Percentiles rank a stretch among this genome's conserved stretches.
These are phyloP conservation scores for Capreolus pygargus DNA, from an alignment of 2,113 vertebrate species.

Conservation along the genomic window DNA sequence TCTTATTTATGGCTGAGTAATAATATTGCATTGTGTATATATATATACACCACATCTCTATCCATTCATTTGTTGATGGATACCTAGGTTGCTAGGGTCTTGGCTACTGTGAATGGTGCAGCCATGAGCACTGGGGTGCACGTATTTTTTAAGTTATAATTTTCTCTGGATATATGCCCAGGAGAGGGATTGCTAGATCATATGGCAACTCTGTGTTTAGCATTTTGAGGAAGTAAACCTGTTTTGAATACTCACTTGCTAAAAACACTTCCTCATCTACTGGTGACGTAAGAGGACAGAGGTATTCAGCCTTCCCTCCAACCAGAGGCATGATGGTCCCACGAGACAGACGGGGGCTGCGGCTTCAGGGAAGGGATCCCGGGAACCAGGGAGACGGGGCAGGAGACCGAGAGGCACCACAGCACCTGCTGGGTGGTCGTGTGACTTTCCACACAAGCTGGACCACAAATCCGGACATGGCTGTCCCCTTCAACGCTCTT, in stretches of 20 bases:
- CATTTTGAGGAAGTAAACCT: background rate
- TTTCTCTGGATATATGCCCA: background rate
- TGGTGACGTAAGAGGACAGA: background rate
- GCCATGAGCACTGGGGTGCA: background rate
- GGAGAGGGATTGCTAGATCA: background rate
- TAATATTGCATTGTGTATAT: background rate
- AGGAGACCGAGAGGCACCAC: background rate
- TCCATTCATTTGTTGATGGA: background rate
- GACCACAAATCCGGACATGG: background rate
- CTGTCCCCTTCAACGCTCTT: background rate
- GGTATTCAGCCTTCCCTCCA: background rate
- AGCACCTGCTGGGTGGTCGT: background rate
- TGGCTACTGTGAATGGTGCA: background rate
- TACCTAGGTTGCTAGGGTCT: background rate
- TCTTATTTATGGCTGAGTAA: background rate
- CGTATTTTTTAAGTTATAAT: background rate
- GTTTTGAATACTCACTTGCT: background rate
- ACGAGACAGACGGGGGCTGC: accelerated
- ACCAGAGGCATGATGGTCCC: background rate
- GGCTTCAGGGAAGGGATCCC: background rate
- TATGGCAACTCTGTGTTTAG: background rate
- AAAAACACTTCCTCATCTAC: background rate
- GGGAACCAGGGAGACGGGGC: background rate
- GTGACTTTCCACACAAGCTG: background rate
- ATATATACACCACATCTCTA: background rate